Conservation (phyloP, 1,140 invertebrate species). For the Tenebrio molitor region DNA sequence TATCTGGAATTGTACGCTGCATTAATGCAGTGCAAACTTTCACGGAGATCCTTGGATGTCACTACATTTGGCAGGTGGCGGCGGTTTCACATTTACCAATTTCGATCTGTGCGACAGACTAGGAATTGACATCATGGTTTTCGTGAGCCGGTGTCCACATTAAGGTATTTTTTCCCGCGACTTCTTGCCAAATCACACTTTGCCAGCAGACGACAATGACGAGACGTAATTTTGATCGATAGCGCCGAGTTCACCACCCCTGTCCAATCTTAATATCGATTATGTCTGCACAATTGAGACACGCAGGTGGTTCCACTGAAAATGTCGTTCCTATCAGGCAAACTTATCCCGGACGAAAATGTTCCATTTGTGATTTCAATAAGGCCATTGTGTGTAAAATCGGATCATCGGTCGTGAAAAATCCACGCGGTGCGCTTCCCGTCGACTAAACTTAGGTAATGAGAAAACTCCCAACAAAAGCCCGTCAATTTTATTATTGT, state of each 20-base stretch:
- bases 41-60: no score
- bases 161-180: no score
- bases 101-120: no score
- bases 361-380: not conserved
- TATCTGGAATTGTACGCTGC: no score
- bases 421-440: not conserved
- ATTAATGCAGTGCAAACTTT: no score
- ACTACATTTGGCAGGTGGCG: no score
- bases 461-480: not conserved
- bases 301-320: slow-evolving; percentile 5
- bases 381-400: slow-evolving; percentile 7
- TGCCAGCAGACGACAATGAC: not conserved
- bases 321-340: not conserved
- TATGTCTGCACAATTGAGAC: slow-evolving; percentile 24
- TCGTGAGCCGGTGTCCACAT: no score
- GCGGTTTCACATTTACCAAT: no score
- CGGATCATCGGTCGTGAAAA: not conserved
- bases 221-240: slow-evolving; percentile 5
- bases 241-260: slow-evolving; percentile 14
- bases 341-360: not conserved
- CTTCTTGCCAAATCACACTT: not conserved
- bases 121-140: no score
- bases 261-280: slow-evolving; percentile 29
- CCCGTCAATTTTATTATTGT: not conserved
- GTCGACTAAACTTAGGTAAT: no score